These are phyloP conservation scores for Scotopteryx bipunctaria DNA, from an alignment of 2,888 invertebrate species.

Conservation along the genomic window DNA sequence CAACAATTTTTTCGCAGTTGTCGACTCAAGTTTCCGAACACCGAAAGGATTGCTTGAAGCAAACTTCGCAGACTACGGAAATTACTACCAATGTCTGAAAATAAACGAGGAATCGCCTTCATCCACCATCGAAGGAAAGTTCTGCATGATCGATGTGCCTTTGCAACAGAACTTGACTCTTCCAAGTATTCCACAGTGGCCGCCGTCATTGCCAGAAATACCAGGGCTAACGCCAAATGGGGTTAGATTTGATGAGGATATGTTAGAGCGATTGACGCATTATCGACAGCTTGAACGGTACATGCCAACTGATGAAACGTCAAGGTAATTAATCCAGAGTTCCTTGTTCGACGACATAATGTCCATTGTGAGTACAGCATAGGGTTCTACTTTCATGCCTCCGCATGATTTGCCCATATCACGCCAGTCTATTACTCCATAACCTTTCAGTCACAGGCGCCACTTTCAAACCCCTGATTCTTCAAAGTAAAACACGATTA, in stretches of 20 bases:
- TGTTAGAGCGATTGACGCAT: not conserved
- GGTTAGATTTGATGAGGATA: conserved; percentile 21
- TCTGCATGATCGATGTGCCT: conserved; percentile 59
- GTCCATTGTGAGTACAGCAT: too few species aligned
- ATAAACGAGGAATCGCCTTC: conserved; percentile 46
- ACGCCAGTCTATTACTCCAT: too few species aligned
- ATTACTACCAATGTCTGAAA: conserved; percentile 58
- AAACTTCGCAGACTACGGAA: conserved; percentile 55
- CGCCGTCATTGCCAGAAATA: conserved; percentile 32
- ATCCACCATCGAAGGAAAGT: conserved; percentile 58
- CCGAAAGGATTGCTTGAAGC: conserved; percentile 58
- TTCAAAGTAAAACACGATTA: too few species aligned
- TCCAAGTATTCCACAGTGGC: conserved; percentile 37
- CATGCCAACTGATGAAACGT: not conserved
- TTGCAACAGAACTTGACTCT: conserved; percentile 42
- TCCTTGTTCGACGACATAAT: too few species aligned
- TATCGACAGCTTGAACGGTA: conserved; percentile 2
- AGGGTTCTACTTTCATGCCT: too few species aligned
- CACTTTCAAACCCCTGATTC: too few species aligned
- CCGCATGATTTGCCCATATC: too few species aligned
- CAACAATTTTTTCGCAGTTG: conserved; percentile 52
- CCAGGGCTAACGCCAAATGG: conserved; percentile 31
- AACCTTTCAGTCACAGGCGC: too few species aligned
- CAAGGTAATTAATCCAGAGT: too few species aligned
- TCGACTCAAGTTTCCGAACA: conserved; percentile 57